These are phyloP conservation scores for Oxyteleia sp. DNA, from an alignment of 2,888 invertebrate species.

Conservation along the genomic window DNA sequence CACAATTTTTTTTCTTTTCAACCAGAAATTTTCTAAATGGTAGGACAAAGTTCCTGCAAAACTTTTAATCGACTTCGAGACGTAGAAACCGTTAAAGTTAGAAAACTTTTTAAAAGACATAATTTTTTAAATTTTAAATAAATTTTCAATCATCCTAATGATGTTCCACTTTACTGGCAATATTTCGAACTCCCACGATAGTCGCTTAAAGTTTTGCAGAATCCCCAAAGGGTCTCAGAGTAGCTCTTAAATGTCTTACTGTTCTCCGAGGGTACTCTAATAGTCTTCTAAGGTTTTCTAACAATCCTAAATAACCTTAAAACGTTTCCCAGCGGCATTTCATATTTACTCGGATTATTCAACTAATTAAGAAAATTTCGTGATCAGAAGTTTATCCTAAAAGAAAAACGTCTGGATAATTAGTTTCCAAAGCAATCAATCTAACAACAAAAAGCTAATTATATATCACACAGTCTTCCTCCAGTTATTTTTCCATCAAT, in stretches of 20 bases:
- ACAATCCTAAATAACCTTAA: background rate
- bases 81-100: too few relatives aligned
- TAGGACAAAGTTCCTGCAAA: too few relatives aligned
- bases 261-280: slow-evolving; percentile 22
- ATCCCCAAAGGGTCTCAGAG: slow-evolving; percentile 10
- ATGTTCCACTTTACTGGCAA: slow-evolving; percentile 2
- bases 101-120: background rate
- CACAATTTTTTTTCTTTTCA: too few relatives aligned
- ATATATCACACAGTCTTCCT: too few relatives aligned
- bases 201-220: slow-evolving; percentile 13
- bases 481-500: too few relatives aligned
- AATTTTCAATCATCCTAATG: slow-evolving; percentile 12
- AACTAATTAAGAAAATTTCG: too few relatives aligned
- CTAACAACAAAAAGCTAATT: too few relatives aligned
- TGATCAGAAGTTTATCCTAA: background rate
- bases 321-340: background rate
- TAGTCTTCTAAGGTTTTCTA: slow-evolving; percentile 6
- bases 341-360: slow-evolving; percentile 1
- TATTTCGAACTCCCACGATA: slow-evolving; percentile 18
- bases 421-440: too few relatives aligned
- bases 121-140: slow-evolving; percentile 14
- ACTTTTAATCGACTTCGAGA: too few relatives aligned
- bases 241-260: slow-evolving; percentile 22
- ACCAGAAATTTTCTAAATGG: too few relatives aligned
- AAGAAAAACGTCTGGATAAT: background rate